Conservation (phyloP, 1,140 invertebrate species). For the Heliconius melpomene region DNA sequence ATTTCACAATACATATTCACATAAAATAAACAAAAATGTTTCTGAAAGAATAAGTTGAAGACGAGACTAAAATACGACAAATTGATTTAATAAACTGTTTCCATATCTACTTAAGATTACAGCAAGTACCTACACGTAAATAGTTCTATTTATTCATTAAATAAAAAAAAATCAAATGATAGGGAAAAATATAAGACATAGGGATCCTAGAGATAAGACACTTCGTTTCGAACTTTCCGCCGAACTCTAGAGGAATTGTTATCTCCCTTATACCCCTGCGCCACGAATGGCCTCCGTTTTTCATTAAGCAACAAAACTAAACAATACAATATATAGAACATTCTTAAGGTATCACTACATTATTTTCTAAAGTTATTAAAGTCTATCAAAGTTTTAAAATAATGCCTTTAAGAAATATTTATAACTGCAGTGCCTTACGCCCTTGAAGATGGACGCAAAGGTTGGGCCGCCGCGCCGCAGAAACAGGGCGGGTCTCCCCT, state of each 20-base stretch:
- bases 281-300: background rate
- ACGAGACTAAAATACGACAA: too few relatives aligned
- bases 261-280: background rate
- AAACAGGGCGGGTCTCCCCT: slow-evolving; percentile 14
- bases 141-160: too few relatives aligned
- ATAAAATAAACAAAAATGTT: too few relatives aligned
- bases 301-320: background rate
- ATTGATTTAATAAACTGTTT: too few relatives aligned
- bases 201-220: background rate
- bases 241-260: too few relatives aligned
- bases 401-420: background rate
- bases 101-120: too few relatives aligned
- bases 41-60: too few relatives aligned
- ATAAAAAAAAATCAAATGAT: too few relatives aligned
- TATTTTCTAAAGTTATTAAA: background rate
- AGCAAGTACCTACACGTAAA: too few relatives aligned
- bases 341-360: background rate
- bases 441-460: slow-evolving; percentile 23
- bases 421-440: slow-evolving; percentile 22
- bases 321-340: background rate
- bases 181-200: background rate
- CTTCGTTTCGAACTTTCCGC: too few relatives aligned
- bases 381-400: background rate
- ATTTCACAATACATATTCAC: background rate
- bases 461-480: slow-evolving; percentile 18